Evolutionary conservation across 1,140 invertebrate genomes (phyloP), one percentile per base, ranked within the genome.

Genomic region (Drosophila ohnishii): DNA sequence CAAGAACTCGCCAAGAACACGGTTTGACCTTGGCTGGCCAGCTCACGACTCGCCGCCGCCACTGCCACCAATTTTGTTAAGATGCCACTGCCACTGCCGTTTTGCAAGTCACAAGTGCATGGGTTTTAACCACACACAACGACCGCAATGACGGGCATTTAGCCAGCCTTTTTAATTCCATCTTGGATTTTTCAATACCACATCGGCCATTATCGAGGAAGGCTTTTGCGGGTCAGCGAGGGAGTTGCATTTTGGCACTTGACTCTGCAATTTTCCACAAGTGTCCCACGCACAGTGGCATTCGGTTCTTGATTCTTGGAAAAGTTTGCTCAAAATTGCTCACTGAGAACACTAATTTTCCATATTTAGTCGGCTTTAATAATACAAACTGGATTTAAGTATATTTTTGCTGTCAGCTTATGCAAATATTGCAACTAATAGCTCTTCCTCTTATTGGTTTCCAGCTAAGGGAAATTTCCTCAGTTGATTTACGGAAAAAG

Each of bases 1-100:
- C 66, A 80, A 84, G 80, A 84, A 80, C 77, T 70, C 40, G 51
- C 53, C 53, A 67, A 57, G 61, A 80, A 80, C 77, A 78, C 78
- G 50, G 16, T 22, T 16, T 59, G 48, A 47, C 82, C 83, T 83
- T 78, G 78, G 47, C 50, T 62, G n/a, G 40, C 53, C 48, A 64
- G 51, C 48, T 53, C 62, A 70, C 65, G 65, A 69, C 39, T 25
- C 30, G n/a, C 39, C 42, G 30, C 69, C 61, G 60, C 40, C 62
- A 63, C 34, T 42, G 30, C 72, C 65, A 59, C 40, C 62, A 66
- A 71, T 66, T 73, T 48, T 11, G 25, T 42, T 22, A 19, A 59
- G 69, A 70, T 64, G 53, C 56, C 45, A 55, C 69, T 53, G 57
- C 50, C 45, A 55, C 69, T 53, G 57, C 56, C 56, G 39, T 45